Evolutionary conservation across 1,140 invertebrate species (phyloP), one percentile per base, ranked within the genome.

Genomic region (Drosophila eugracilis): DNA sequence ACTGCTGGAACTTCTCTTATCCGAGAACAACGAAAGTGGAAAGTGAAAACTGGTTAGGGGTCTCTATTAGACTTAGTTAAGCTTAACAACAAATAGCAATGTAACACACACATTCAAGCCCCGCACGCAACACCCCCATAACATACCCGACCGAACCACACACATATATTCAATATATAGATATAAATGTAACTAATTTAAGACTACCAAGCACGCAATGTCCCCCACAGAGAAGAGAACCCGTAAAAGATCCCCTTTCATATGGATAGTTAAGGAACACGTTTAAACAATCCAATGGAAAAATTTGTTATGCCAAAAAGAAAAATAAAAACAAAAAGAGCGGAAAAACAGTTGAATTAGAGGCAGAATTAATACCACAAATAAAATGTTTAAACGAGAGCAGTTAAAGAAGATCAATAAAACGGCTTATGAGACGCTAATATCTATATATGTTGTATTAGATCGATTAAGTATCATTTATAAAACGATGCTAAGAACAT

Each of bases 361-460:
- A 54, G 37, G 32, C 37, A 50, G 15, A 45, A 50, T 26, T 36
- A 39, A 4, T 32, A 48, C 34, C 22, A 48, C 58, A 57, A 55
- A 76, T 60, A 45, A 32, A 57, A 47, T 28, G 49, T 54, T 58
- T 70, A 14, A 28, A 42, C 34, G 26, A 30, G 37, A 62, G 71
- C 49, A 41, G 50, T 49, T 39, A 28, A 55, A 60, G 28, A 59
- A 73, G 28, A 59, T 52, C 53, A 47, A 57, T 57, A 44, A 54
- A 71, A 75, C 52, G 81, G 80, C 80, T 84, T 86, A 86, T 44
- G 60, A 84, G 80, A 80, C 80, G 80, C 80, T 84, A 84, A 85
- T 84, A 84, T 86, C 66, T 75, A 76, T 79, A 79, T 71, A 76
- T 85, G 71, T 84, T 86, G 72, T 86, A 80, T 73, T 83, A 84